Base-by-base conservation (phyloP, 2,888 invertebrate species). In the Leistus spinibarbis region DNA sequence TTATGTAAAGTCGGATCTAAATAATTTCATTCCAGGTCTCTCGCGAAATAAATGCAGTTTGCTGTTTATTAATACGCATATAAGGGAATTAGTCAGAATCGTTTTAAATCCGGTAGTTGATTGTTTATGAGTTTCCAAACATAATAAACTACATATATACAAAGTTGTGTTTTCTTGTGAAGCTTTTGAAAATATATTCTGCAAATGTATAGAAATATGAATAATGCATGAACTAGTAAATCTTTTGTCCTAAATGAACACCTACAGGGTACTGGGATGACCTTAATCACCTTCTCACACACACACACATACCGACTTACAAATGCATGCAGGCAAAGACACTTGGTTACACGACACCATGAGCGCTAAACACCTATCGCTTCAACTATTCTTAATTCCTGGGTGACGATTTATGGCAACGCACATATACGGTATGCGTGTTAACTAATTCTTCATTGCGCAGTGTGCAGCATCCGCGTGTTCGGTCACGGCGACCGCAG, bases 361-460 rank as follows among this genome's bases (percentile, higher is more conserved):
- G 13, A 40, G 40, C 40, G 40, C 40, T 40, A 40, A 40, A 40
- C 40, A 40, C 40, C 40, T 4, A 40, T 40, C 40, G 40, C 60
- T 7, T 60, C 60, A 22, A 2, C 7, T 60, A 60, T 22, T 60
- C 19, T 20, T 60, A 60, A 20, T 60, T 22, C 19, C 60, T 20
- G 10, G 60, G 60, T 60, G 60, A 60, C 60, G 13, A 60, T 60
- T 60, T 60, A 60, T 60, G 17, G 60, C 10, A 60, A 60, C 60
- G 56, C 60, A 60, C 22, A 10, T 9, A 9, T 17, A 60, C 60
- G 19, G 16, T 60, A 60, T 60, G 60, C 60, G 16, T 60, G 60
- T 60, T 60, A 5, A 60, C 60, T 10, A 1, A 20, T 60, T 60
- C 20, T 60, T 60, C 22, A 13, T 60, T 20, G 19, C 19, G 60